Evolutionary conservation across 2,113 vertebrate genomes (phyloP).

Genomic region (Rana temporaria): DNA sequence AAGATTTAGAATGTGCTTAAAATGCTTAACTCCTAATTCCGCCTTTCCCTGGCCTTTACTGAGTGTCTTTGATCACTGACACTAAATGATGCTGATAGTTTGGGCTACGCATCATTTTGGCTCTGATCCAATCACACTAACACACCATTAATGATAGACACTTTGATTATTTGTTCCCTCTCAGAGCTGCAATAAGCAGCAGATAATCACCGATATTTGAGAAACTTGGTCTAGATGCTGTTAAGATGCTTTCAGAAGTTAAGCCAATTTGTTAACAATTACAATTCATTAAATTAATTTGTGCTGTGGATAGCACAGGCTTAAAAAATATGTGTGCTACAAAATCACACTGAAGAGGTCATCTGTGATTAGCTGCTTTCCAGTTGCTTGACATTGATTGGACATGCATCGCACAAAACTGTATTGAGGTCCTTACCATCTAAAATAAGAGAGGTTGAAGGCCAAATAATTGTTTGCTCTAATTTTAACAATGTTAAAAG

Average conservation of each 20-base stretch:
- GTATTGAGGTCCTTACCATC: background rate
- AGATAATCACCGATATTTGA: slow-evolving; percentile 81
- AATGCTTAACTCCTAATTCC: background rate
- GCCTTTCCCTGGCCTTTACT: slow-evolving; percentile 53
- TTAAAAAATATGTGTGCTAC: slow-evolving; percentile 68
- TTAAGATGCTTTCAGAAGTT: slow-evolving; percentile 73
- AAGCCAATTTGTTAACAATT: slow-evolving; percentile 92
- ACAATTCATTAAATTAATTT: slow-evolving; percentile 85
- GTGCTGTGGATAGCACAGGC: slow-evolving; percentile 70
- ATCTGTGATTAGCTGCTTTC: background rate
- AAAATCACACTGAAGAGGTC: slow-evolving; percentile 52
- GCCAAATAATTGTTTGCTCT: background rate
- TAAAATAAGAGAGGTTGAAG: background rate
- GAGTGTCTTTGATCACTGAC: slow-evolving; percentile 66
- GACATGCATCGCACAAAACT: background rate
- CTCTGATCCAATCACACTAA: slow-evolving; percentile 72
- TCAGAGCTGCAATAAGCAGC: slow-evolving; percentile 76
- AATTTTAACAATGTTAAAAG: too few species aligned
- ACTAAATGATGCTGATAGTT: slow-evolving; percentile 65
- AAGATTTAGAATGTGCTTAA: background rate
- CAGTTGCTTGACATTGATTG: background rate
- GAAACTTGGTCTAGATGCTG: slow-evolving; percentile 65
- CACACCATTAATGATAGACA: slow-evolving; percentile 88
- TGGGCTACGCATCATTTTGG: slow-evolving; percentile 71
- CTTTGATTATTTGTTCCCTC: slow-evolving; percentile 79